Evolutionary conservation across 2,888 invertebrate species (phyloP).

Genomic region (Troides oblongomaculatus): DNA sequence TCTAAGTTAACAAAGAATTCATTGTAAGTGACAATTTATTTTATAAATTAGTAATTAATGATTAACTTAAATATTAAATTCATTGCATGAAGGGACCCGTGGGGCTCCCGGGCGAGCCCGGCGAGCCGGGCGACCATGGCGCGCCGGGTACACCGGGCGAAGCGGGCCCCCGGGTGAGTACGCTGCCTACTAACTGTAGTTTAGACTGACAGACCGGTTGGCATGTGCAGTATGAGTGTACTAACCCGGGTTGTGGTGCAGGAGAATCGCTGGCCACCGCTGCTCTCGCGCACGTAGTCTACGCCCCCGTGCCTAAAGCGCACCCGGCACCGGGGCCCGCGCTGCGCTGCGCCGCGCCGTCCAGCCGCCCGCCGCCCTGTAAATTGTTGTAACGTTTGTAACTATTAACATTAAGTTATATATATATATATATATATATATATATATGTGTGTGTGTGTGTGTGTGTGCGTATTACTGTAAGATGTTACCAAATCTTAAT

Average conservation of each 20-base stretch:
- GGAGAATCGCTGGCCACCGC: conserved; percentile 72
- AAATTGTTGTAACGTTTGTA: conserved; percentile 51
- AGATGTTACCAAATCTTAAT: conserved; percentile 45
- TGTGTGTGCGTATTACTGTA: conserved; percentile 29
- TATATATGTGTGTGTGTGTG: too few relatives aligned
- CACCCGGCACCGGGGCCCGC: conserved; percentile 21
- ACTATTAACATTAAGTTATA: conserved; percentile 34
- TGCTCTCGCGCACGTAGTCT: conserved; percentile 4
- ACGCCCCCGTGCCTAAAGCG: too few relatives aligned
- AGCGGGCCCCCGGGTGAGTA: conserved; percentile 50
- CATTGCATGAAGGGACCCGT: conserved; percentile 84
- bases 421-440: conserved; percentile 8
- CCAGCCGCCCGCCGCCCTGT: conserved; percentile 30
- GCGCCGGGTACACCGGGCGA: conserved; percentile 88
- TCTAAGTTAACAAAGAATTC: too few relatives aligned
- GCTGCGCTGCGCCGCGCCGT: conserved; percentile 20
- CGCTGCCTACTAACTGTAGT: conserved; percentile 14
- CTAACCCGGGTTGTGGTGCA: conserved; percentile 55
- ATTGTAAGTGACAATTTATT: too few relatives aligned
- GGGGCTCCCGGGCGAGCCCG: conserved; percentile 88
- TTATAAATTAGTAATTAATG: too few relatives aligned
- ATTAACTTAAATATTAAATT: too few relatives aligned
- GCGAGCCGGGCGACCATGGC: conserved; percentile 86
- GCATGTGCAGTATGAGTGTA: conserved; percentile 35
- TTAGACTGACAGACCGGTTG: conserved; percentile 7